Evolutionary conservation across 2,113 vertebrate species (phyloP).

Genomic region (Tetrax tetrax): DNA sequence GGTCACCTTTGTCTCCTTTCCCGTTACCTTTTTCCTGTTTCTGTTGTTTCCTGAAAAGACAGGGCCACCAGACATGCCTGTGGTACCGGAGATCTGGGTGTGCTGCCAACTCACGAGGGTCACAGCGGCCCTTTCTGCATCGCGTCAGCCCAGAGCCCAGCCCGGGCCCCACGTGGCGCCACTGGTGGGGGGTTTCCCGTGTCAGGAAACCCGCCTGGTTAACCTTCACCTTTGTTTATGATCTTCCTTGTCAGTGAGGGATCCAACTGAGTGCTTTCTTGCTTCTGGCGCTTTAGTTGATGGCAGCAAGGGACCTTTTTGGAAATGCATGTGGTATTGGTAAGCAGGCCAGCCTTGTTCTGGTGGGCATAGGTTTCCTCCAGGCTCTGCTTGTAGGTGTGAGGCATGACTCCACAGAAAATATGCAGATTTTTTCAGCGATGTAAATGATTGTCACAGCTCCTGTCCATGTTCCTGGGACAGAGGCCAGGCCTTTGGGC

Average conservation of each 20-base stretch:
- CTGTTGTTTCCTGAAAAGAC: constrained; percentile 10
- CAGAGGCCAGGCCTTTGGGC: neutral
- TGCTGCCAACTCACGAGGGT: neutral
- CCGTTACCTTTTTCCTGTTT: constrained; percentile 11
- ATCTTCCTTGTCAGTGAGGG: neutral
- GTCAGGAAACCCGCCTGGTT: neutral
- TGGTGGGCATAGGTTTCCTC: neutral
- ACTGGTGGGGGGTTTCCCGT: rapidly evolving
- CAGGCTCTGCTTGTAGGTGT: neutral
- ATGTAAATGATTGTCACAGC: rapidly evolving
- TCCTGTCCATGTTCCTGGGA: neutral
- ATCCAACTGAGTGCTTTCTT: neutral
- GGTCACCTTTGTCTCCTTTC: constrained; percentile 10
- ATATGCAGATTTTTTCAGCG: neutral
- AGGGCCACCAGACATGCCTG: neutral
- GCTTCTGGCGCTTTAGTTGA: neutral
- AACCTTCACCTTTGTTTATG: neutral
- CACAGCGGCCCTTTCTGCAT: neutral
- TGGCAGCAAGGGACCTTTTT: neutral
- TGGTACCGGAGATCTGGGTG: neutral
- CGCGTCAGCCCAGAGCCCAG: neutral
- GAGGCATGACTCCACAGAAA: neutral
- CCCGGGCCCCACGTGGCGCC: rapidly evolving
- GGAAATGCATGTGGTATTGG: rapidly evolving
- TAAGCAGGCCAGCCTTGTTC: neutral